Percentiles rank a stretch among this genome's conserved stretches.
phyloP scores from a whole-genome alignment of 1,140 invertebrate species.

The Prorops nasuta region DNA sequence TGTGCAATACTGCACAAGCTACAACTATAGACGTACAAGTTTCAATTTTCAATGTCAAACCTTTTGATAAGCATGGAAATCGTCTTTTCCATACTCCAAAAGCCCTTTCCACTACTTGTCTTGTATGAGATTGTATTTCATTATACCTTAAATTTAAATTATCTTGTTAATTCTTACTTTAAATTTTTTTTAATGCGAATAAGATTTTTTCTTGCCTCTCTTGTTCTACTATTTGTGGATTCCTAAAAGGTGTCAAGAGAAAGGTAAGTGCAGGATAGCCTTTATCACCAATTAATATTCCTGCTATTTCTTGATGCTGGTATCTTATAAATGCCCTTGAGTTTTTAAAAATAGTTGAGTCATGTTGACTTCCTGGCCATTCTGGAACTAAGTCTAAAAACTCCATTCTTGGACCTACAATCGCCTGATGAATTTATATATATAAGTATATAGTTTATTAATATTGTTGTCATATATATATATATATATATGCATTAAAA shows the following conservation, averaged over 20 bases:
- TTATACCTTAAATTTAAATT: constrained; percentile 33
- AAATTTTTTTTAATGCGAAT: neutral
- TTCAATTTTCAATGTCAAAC: constrained; percentile 19
- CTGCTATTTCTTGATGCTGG: constrained; percentile 8
- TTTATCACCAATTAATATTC: constrained; percentile 18
- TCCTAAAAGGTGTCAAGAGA: constrained; percentile 15
- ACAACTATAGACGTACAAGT: constrained; percentile 21
- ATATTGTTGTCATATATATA: too few relatives aligned
- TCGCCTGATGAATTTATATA: too few relatives aligned
- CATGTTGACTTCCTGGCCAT: constrained; percentile 24
- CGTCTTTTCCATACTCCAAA: constrained; percentile 43
- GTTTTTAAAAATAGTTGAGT: constrained; percentile 25
- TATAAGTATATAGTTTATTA: constrained; percentile 6
- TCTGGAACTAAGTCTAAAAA: constrained; percentile 21
- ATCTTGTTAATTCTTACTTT: neutral
- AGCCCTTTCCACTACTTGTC: constrained; percentile 39
- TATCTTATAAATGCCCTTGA: constrained; percentile 16
- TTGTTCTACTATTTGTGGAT: constrained; percentile 14
- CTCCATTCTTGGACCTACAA: too few relatives aligned
- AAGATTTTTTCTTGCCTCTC: constrained; percentile 9
- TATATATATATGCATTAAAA: too few relatives aligned
- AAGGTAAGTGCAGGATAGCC: constrained; percentile 19
- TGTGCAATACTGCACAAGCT: constrained; percentile 27
- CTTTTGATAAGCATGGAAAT: constrained; percentile 32
- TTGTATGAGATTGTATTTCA: constrained; percentile 36